These are phyloP conservation scores for Propithecus deckenii DNA, from an alignment of 2,797 vertebrate species.

Conservation along the genomic window DNA sequence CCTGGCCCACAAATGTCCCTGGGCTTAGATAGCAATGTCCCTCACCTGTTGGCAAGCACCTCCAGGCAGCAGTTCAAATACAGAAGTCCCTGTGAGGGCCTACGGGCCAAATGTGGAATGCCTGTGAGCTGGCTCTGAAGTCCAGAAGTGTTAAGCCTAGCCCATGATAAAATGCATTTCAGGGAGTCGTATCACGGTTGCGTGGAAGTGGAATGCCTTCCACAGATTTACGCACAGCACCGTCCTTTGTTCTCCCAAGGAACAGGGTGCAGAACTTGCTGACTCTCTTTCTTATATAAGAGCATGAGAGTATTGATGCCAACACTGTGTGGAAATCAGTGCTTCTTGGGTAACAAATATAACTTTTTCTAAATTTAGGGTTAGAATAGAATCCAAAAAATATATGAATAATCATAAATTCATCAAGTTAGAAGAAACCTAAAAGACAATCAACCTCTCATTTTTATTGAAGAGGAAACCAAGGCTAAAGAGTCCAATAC, in stretches of 20 bases:
- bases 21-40: fast-evolving
- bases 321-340: background rate
- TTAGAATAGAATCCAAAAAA: background rate
- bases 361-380: background rate
- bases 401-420: background rate
- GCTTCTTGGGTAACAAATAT: background rate
- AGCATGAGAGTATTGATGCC: background rate
- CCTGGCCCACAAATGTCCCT: background rate
- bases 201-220: background rate
- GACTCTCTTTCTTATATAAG: background rate
- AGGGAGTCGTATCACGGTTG: background rate
- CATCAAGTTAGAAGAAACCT: background rate
- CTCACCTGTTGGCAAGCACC: background rate
- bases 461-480: background rate
- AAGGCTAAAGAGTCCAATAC: background rate
- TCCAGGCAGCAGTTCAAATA: background rate
- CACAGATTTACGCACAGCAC: background rate
- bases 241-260: background rate
- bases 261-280: background rate
- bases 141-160: background rate
- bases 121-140: background rate
- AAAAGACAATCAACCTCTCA: background rate
- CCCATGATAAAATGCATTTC: background rate
- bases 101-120: background rate
- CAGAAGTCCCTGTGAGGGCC: background rate